Evolutionary conservation across 2,113 vertebrate species (phyloP).

Genomic region (Lathamus discolor): DNA sequence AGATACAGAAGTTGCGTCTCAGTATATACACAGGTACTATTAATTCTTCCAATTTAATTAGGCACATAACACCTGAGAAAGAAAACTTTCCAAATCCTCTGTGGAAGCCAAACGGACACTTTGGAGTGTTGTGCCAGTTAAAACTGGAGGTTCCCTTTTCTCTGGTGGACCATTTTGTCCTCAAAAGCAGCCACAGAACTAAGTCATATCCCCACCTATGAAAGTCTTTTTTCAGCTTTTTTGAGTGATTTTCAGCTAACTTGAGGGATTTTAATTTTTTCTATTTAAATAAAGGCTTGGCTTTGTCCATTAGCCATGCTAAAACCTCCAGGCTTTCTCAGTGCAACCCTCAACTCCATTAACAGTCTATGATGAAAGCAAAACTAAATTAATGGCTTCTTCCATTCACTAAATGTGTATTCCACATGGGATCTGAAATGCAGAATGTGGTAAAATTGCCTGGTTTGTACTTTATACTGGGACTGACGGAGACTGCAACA

Average conservation of each 20-base stretch:
- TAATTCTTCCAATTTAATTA: background rate
- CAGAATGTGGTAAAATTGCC: background rate
- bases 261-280: background rate
- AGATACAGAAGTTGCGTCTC: background rate
- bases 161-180: background rate
- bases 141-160: background rate
- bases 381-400: background rate
- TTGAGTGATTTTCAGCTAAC: background rate
- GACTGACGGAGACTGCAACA: background rate
- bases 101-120: background rate
- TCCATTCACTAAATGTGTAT: background rate
- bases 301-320: background rate
- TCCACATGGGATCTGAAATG: background rate
- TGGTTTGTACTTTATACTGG: background rate
- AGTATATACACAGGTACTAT: background rate
- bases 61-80: background rate
- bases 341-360: background rate
- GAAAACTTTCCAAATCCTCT: background rate
- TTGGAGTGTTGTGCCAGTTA: background rate
- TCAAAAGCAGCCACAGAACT: background rate
- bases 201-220: background rate
- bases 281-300: background rate
- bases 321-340: background rate
- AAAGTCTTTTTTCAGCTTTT: background rate
- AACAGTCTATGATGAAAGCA: background rate